Percentiles rank a stretch among this genome's conserved stretches.
Evolutionary conservation across 2,888 invertebrate genomes (phyloP).

Genomic region (Diabrotica balteata): DNA sequence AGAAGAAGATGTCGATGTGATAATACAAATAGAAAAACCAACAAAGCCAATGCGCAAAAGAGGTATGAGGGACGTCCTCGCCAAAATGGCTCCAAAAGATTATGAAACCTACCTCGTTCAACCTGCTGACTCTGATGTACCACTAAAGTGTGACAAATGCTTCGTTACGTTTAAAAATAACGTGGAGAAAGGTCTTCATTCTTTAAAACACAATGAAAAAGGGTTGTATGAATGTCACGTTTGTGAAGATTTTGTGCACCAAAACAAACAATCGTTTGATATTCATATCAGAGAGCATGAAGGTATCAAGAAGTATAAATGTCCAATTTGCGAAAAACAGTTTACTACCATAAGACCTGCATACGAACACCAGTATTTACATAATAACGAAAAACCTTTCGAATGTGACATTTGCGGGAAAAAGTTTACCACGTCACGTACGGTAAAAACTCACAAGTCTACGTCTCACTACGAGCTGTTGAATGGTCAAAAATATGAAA

Average conservation of each 20-base stretch:
- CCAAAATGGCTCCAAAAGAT: neutral
- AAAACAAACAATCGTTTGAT: no score
- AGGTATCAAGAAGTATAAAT: neutral
- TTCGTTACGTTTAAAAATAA: constrained; percentile 61
- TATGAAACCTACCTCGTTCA: constrained; percentile 11
- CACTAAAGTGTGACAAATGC: constrained; percentile 64
- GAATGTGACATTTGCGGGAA: neutral
- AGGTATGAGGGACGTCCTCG: neutral
- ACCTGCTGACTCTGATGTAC: constrained; percentile 46
- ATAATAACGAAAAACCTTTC: neutral
- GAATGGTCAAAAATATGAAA: constrained; percentile 50
- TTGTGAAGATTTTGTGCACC: constrained; percentile 37
- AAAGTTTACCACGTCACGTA: neutral
- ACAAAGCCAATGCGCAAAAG: neutral
- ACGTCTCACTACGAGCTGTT: constrained; percentile 61
- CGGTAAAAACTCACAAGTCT: constrained; percentile 34
- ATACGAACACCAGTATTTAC: neutral
- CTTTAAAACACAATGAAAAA: constrained; percentile 48
- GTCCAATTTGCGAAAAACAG: neutral
- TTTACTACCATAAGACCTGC: neutral
- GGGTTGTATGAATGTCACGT: constrained; percentile 51
- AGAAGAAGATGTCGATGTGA: no score
- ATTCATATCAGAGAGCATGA: no score
- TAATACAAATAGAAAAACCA: neutral
- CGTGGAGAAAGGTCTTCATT: constrained; percentile 53